These are phyloP conservation scores for Gonocerus acuteangulatus DNA, from an alignment of 2,888 invertebrate genomes.

Conservation along the genomic window DNA sequence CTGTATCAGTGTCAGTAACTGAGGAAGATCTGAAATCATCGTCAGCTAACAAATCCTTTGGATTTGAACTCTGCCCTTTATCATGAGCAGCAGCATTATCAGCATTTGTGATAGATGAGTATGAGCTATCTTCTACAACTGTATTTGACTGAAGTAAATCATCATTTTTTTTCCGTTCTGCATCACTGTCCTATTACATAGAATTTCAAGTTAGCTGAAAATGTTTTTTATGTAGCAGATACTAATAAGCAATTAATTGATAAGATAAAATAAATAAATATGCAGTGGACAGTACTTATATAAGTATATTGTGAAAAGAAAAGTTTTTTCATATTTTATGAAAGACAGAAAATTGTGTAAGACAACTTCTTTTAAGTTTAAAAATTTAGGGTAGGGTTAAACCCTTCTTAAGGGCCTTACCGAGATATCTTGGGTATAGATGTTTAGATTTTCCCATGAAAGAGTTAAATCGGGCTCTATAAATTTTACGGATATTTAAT, in stretches of 20 bases:
- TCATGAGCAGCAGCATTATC: not conserved
- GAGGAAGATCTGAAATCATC: not conserved
- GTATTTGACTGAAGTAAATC: not conserved
- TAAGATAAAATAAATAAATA: not conserved
- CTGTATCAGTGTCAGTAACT: not conserved
- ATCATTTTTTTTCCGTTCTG: constrained; percentile 13
- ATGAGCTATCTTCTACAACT: not conserved
- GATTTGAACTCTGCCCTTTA: not conserved
- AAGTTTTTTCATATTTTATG: too few species aligned
- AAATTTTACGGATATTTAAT: too few species aligned
- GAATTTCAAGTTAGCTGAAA: not conserved
- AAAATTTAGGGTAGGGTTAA: too few species aligned
- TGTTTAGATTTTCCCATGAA: too few species aligned
- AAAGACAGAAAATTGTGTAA: too few species aligned
- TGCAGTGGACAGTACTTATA: not conserved
- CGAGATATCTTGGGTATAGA: too few species aligned
- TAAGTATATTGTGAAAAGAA: too few species aligned
- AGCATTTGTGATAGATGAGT: not conserved
- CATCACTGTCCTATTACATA: constrained; percentile 9
- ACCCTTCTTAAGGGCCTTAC: too few species aligned
- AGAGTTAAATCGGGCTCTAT: too few species aligned
- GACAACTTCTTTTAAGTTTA: too few species aligned
- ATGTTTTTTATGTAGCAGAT: not conserved
- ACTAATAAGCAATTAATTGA: not conserved
- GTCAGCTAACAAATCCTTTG: not conserved